These are phyloP conservation scores for Sabatieria punctata DNA, from an alignment of 2,888 invertebrate species.

Conservation along the genomic window DNA sequence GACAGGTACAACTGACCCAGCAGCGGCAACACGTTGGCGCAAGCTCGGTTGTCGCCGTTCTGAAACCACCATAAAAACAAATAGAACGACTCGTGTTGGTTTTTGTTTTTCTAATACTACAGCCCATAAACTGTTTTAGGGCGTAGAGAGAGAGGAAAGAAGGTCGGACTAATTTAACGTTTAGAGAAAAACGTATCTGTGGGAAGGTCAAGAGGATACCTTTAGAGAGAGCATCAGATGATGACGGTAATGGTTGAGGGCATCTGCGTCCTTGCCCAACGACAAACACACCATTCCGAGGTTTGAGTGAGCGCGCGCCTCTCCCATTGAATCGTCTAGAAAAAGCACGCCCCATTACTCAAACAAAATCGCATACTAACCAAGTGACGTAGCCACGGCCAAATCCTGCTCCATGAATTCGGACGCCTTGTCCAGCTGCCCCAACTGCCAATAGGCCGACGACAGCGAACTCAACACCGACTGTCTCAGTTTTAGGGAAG, in stretches of 20 bases:
- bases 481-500: constrained; percentile 73
- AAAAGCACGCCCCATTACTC: no score
- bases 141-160: no score
- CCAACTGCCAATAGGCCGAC: constrained; percentile 88
- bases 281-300: constrained; percentile 87
- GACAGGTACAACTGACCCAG: background rate
- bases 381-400: constrained; percentile 70
- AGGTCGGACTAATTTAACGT: no score
- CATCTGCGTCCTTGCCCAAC: constrained; percentile 83
- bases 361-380: no score
- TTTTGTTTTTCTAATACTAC: no score
- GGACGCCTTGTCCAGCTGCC: constrained; percentile 81
- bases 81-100: no score
- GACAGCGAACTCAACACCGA: constrained; percentile 89
- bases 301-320: constrained; percentile 85
- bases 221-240: constrained; percentile 89
- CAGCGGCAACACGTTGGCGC: background rate
- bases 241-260: constrained; percentile 76
- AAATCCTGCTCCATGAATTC: constrained; percentile 94
- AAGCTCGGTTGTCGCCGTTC: background rate
- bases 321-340: constrained; percentile 82
- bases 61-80: no score
- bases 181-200: no score
- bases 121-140: no score
- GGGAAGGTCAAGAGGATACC: no score